A percentile compares a stretch with the other conserved stretches of the same genome.
These are phyloP conservation scores for Trichosurus vulpecula DNA, from an alignment of 2,797 vertebrate species.

Conservation along the genomic window DNA sequence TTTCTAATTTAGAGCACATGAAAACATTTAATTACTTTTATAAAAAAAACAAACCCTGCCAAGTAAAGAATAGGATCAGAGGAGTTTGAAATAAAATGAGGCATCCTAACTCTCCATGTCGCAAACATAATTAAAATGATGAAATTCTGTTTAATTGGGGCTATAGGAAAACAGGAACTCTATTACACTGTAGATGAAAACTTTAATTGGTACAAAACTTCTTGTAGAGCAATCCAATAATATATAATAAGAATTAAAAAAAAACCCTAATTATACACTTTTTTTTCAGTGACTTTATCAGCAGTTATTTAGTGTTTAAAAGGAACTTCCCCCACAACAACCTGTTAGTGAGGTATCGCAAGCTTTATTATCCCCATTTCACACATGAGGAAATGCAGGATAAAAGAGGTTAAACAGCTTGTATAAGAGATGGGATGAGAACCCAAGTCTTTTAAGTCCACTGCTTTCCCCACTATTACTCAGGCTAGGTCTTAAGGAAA, in stretches of 20 bases:
- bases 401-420: neutral
- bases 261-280: neutral
- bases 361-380: neutral
- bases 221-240: neutral
- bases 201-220: neutral
- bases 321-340: neutral
- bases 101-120: neutral
- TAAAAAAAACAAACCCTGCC: neutral
- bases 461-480: neutral
- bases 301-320: neutral
- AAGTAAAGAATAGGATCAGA: neutral
- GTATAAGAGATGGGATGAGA: neutral
- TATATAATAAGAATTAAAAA: neutral
- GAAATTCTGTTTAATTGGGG: neutral
- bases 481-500: neutral
- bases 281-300: neutral
- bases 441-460: neutral
- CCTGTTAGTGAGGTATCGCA: constrained; percentile 3
- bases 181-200: neutral
- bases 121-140: neutral
- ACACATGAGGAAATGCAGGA: constrained; percentile 16
- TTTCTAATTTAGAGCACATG: neutral
- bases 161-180: neutral
- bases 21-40: neutral
- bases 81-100: neutral